Evolutionary conservation across 1,140 invertebrate species (phyloP).

Genomic region (Drosophila rufa): DNA sequence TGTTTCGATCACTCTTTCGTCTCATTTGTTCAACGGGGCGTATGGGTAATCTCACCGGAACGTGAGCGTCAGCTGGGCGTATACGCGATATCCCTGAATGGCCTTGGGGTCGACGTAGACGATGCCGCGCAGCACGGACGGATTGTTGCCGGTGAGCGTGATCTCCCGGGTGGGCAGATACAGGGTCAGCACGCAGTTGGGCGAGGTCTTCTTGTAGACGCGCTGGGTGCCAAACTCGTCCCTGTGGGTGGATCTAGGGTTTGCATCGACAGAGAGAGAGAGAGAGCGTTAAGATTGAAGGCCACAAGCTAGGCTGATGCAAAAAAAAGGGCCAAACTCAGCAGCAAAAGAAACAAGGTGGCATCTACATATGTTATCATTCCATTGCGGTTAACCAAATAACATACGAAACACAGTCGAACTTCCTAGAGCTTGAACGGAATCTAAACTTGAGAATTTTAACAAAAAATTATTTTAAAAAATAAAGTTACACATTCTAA

Average conservation of each 20-base stretch:
- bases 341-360: conserved; percentile 13
- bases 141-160: conserved; percentile 89
- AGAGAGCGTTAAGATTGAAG: neutral
- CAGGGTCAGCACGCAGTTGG: conserved; percentile 92
- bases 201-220: conserved; percentile 89
- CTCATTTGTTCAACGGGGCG: neutral
- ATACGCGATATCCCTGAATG: conserved; percentile 89
- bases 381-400: conserved; percentile 1
- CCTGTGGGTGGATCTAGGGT: conserved; percentile 42
- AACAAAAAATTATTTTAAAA: no score
- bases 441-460: no score
- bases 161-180: conserved; percentile 93
- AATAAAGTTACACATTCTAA: no score
- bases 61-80: conserved; percentile 93
- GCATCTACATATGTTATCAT: conserved; percentile 10
- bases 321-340: conserved; percentile 18
- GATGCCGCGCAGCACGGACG: conserved; percentile 92
- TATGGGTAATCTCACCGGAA: conserved; percentile 87
- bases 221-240: conserved; percentile 82
- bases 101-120: conserved; percentile 90
- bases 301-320: neutral
- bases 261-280: no score
- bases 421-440: neutral
- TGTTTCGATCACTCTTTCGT: neutral
- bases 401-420: conserved; percentile 3